phyloP scores from a whole-genome alignment of 2,888 invertebrate species.

The Gastrophysa polygoni region DNA sequence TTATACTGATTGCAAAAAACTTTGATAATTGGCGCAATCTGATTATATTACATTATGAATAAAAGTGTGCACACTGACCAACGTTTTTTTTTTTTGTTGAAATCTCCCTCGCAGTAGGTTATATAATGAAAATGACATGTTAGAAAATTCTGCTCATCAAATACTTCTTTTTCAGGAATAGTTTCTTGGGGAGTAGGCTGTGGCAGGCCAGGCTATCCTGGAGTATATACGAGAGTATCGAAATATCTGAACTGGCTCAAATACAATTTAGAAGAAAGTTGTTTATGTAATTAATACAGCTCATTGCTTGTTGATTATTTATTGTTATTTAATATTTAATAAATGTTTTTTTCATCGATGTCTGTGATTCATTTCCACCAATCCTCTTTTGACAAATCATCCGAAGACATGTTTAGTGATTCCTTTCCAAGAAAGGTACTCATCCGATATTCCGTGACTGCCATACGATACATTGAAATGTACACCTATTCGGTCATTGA shows the following conservation, averaged over 20 bases:
- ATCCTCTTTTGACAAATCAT: too few relatives aligned
- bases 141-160: too few relatives aligned
- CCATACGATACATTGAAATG: constrained; percentile 7
- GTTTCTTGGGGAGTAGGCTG: constrained; percentile 88
- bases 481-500: constrained; percentile 11
- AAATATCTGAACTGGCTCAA: constrained; percentile 77
- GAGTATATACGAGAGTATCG: constrained; percentile 75
- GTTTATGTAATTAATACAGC: constrained; percentile 64
- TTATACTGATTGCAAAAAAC: too few relatives aligned
- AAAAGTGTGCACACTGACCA: too few relatives aligned
- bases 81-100: not conserved
- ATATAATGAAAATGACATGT: too few relatives aligned
- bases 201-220: constrained; percentile 75
- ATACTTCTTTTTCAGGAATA: constrained; percentile 64
- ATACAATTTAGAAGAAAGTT: constrained; percentile 75
- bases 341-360: not conserved
- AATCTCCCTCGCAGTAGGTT: too few relatives aligned
- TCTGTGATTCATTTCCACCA: not conserved
- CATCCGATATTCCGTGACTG: constrained; percentile 11
- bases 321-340: constrained; percentile 8
- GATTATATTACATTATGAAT: too few relatives aligned
- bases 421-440: constrained; percentile 11
- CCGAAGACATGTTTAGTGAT: too few relatives aligned
- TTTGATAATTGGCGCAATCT: too few relatives aligned
- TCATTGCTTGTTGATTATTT: not conserved